Evolutionary conservation across 1,140 invertebrate species (phyloP).

Genomic region (Anoplophora glabripennis): DNA sequence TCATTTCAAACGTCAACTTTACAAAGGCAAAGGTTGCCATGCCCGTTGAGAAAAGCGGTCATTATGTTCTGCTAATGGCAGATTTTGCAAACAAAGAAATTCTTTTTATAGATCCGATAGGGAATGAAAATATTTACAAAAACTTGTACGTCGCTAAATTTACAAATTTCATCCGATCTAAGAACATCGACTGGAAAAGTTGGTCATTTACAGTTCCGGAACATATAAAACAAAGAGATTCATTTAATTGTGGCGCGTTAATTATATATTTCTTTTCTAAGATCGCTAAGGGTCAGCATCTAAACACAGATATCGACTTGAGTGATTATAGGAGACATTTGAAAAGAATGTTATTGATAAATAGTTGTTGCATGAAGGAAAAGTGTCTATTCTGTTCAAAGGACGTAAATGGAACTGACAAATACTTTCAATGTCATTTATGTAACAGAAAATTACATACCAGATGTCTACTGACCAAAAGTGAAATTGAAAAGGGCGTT

Average conservation of each 20-base stretch:
- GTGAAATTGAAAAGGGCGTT: too few relatives aligned
- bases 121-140: not conserved
- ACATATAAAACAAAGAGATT: not conserved
- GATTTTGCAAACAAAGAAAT: not conserved
- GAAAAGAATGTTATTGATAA: too few relatives aligned
- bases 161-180: not conserved
- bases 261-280: conserved; percentile 1
- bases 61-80: not conserved
- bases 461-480: too few relatives aligned
- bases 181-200: not conserved
- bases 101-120: not conserved
- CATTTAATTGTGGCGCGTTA: not conserved
- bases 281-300: not conserved
- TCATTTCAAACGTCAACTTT: not conserved
- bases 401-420: too few relatives aligned
- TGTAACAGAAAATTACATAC: too few relatives aligned
- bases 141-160: not conserved
- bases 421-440: too few relatives aligned
- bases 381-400: too few relatives aligned
- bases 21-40: not conserved
- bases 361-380: too few relatives aligned
- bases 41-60: not conserved
- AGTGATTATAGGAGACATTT: too few relatives aligned
- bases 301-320: too few relatives aligned
- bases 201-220: not conserved